phyloP scores from a whole-genome alignment of 2,888 invertebrate genomes.

The Thysanoteuthis rhombus region DNA sequence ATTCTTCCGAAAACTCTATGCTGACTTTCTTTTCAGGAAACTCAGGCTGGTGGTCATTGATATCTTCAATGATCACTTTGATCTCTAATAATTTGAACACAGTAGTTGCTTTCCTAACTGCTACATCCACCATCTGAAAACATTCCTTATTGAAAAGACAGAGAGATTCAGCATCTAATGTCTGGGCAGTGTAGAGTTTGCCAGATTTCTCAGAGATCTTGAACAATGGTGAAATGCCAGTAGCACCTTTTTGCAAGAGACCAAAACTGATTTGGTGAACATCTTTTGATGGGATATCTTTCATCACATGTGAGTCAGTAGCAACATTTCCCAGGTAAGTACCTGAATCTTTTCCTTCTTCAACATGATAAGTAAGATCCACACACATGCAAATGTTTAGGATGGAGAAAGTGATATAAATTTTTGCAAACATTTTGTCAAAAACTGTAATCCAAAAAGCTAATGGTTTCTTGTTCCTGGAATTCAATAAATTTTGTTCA shows the following conservation, averaged over 20 bases:
- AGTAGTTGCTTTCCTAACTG: background rate
- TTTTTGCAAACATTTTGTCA: background rate
- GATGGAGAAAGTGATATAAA: background rate
- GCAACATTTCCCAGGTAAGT: background rate
- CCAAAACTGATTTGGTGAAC: background rate
- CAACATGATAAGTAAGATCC: background rate
- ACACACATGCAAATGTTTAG: background rate
- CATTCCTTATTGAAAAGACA: background rate
- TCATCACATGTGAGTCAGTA: background rate
- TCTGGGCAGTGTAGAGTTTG: background rate
- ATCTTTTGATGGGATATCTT: background rate
- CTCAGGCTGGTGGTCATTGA: background rate
- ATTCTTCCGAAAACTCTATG: background rate
- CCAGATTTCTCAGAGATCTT: background rate
- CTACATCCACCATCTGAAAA: background rate
- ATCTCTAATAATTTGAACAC: background rate
- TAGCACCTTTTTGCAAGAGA: background rate
- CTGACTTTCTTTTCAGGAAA: background rate
- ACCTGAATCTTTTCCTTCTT: background rate
- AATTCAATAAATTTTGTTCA: background rate
- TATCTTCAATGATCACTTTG: background rate
- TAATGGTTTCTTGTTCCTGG: background rate
- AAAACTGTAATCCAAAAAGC: background rate
- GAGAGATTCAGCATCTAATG: background rate
- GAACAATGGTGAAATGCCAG: background rate